Percentiles rank a stretch among this genome's conserved stretches.
Evolutionary conservation across 2,797 vertebrate species (phyloP).

Genomic region (Sciaenops ocellatus): DNA sequence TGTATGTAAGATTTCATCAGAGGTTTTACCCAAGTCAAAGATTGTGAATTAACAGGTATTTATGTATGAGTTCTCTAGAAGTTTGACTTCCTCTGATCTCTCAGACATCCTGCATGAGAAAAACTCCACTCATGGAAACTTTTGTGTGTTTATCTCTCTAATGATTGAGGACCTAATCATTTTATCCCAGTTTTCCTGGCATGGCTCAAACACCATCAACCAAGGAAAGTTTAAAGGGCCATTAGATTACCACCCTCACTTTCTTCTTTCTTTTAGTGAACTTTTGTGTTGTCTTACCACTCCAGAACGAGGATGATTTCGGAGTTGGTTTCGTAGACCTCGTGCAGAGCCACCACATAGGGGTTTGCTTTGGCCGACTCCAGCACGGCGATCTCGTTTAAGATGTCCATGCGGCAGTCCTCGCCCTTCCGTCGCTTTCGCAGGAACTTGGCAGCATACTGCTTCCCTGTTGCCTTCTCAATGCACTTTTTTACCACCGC

Average conservation of each 20-base stretch:
- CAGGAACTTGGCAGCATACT: slow-evolving; percentile 90
- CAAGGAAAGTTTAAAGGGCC: slow-evolving; percentile 27
- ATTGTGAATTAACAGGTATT: slow-evolving; percentile 10
- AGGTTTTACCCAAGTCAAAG: slow-evolving; percentile 1
- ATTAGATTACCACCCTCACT: slow-evolving; percentile 18
- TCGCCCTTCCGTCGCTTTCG: slow-evolving; percentile 88
- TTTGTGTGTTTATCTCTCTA: slow-evolving; percentile 41
- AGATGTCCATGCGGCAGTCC: slow-evolving; percentile 88
- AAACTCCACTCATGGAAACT: slow-evolving; percentile 30
- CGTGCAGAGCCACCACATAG: slow-evolving; percentile 87
- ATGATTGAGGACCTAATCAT: slow-evolving; percentile 52
- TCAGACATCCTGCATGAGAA: slow-evolving; percentile 17
- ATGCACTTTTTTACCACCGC: slow-evolving; percentile 90
- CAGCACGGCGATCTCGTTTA: slow-evolving; percentile 89
- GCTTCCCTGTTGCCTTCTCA: slow-evolving; percentile 87
- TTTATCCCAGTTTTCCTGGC: slow-evolving; percentile 51
- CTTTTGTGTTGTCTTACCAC: slow-evolving; percentile 81
- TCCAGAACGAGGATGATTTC: slow-evolving; percentile 90
- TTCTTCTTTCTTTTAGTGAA: background rate
- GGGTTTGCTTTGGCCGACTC: slow-evolving; percentile 87
- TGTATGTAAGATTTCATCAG: background rate
- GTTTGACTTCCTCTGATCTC: slow-evolving; percentile 5
- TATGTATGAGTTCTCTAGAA: slow-evolving; percentile 10
- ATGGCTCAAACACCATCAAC: slow-evolving; percentile 4
- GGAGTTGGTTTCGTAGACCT: slow-evolving; percentile 87